Conservation (phyloP, 1,140 invertebrate species). For the Potamilus streckersoni region DNA sequence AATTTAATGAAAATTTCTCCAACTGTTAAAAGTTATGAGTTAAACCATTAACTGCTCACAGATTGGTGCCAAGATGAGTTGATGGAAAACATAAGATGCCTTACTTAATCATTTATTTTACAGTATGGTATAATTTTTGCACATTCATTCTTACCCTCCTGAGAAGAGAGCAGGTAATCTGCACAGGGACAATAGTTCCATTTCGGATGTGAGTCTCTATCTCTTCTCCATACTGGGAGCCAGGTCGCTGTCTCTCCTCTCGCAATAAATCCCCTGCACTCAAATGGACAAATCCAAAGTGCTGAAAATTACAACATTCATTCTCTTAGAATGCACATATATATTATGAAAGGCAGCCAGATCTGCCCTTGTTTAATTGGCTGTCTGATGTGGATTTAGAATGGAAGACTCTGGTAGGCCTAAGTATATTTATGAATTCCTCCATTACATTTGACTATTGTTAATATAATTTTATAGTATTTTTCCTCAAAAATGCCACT, state of each 20-base stretch:
- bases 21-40: no score
- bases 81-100: not conserved
- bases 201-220: constrained; percentile 94
- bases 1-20: no score
- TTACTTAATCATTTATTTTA: not conserved
- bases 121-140: not conserved
- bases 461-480: no score
- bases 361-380: not conserved
- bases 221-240: constrained; percentile 90
- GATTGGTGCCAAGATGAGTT: no score
- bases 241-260: constrained; percentile 85
- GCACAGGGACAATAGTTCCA: constrained; percentile 98
- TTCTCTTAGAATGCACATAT: not conserved
- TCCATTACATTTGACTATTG: no score
- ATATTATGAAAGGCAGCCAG: not conserved
- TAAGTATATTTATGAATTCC: not conserved
- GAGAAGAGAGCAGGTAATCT: constrained; percentile 95
- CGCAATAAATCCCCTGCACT: constrained; percentile 97
- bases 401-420: not conserved
- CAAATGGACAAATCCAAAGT: constrained; percentile 94
- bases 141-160: constrained; percentile 73
- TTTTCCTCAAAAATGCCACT: no score
- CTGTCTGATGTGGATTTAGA: not conserved
- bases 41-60: no score
- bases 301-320: constrained; percentile 63